Conservation (phyloP, 2,797 vertebrate species). For the Apodemus agrarius region DNA sequence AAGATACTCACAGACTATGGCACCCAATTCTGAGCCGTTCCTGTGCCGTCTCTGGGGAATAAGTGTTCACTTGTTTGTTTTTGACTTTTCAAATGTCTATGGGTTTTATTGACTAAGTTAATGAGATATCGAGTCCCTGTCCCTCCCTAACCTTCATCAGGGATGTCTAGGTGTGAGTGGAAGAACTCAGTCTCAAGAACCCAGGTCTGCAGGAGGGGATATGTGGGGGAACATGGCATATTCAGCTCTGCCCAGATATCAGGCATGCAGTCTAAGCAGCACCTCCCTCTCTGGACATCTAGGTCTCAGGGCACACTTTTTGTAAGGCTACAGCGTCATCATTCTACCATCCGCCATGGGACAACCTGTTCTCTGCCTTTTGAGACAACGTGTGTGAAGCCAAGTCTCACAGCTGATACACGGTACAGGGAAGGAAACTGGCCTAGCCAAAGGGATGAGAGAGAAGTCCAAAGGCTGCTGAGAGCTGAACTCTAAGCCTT, state of each 20-base stretch:
- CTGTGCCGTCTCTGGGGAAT: not conserved
- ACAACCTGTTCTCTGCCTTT: not conserved
- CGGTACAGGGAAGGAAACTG: not conserved
- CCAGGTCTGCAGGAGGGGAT: not conserved
- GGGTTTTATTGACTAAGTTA: not conserved
- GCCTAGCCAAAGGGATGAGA: not conserved
- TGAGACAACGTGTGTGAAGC: not conserved
- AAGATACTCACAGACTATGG: fast-evolving
- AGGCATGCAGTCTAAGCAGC: not conserved
- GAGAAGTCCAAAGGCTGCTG: not conserved
- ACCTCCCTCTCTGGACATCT: fast-evolving
- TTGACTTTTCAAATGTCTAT: not conserved
- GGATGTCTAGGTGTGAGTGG: not conserved
- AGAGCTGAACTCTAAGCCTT: not conserved
- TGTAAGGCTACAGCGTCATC: fast-evolving
- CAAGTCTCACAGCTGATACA: not conserved
- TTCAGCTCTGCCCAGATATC: not conserved
- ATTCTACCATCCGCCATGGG: fast-evolving
- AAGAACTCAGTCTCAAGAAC: not conserved
- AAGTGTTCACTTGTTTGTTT: not conserved
- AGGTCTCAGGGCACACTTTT: not conserved
- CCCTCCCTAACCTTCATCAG: not conserved
- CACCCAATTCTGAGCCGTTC: not conserved
- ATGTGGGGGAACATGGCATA: not conserved
- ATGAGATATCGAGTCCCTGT: not conserved